Percentiles rank a stretch among this genome's conserved stretches.
Conservation (phyloP, 2,888 invertebrate genomes). For the Conistra vaccinii region DNA sequence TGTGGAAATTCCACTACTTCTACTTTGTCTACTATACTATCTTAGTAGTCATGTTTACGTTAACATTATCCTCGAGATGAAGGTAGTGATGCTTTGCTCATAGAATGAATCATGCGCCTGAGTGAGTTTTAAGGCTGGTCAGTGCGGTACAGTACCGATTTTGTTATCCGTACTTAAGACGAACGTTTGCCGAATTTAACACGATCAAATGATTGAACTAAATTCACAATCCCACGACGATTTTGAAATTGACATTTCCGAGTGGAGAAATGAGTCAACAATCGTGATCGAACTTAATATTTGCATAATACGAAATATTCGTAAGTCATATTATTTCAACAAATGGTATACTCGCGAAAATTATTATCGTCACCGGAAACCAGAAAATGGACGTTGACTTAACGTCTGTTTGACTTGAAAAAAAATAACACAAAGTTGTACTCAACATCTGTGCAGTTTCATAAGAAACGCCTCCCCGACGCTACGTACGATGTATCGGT, state of each 20-base stretch:
- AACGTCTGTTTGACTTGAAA: slow-evolving; percentile 37
- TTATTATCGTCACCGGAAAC: slow-evolving; percentile 41
- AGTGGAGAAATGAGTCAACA: slow-evolving; percentile 13
- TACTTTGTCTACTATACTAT: background rate
- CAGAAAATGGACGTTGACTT: slow-evolving; percentile 28
- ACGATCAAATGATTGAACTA: background rate
- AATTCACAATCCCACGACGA: background rate
- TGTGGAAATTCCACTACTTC: background rate
- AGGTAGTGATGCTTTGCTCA: slow-evolving; percentile 28
- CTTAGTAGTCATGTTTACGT: slow-evolving; percentile 10
- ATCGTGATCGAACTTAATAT: slow-evolving; percentile 7
- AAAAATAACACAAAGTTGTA: slow-evolving; percentile 57
- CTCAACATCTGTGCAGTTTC: slow-evolving; percentile 63
- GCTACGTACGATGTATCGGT: slow-evolving; percentile 18
- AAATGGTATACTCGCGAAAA: slow-evolving; percentile 27
- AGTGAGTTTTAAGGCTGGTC: slow-evolving; percentile 22
- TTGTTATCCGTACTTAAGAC: background rate
- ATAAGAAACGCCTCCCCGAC: slow-evolving; percentile 37
- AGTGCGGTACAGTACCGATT: background rate
- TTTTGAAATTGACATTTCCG: slow-evolving; percentile 16
- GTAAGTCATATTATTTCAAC: slow-evolving; percentile 28
- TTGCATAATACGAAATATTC: slow-evolving; percentile 27
- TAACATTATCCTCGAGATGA: slow-evolving; percentile 26
- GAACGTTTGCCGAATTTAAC: background rate
- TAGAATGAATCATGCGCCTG: slow-evolving; percentile 38